Evolutionary conservation across 2,797 vertebrate genomes (phyloP).

Genomic region (Manis pentadactyla): DNA sequence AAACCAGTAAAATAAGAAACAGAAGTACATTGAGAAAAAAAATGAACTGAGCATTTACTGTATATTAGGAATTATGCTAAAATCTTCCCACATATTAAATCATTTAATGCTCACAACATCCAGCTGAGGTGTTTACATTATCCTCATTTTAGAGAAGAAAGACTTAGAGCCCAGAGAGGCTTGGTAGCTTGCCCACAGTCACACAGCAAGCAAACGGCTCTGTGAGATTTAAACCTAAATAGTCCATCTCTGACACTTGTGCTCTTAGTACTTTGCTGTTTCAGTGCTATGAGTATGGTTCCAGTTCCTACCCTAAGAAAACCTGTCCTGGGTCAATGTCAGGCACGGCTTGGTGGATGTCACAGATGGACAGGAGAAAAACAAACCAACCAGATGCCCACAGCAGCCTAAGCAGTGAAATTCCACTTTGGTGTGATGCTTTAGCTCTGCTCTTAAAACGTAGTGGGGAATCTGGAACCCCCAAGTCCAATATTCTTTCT

Average conservation of each 20-base stretch:
- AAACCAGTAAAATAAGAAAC: neutral
- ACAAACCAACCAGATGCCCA: neutral
- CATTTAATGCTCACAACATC: neutral
- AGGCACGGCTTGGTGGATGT: neutral
- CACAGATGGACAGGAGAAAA: neutral
- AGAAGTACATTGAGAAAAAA: neutral
- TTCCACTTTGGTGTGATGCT: neutral
- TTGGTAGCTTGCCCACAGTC: neutral
- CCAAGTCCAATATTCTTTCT: neutral
- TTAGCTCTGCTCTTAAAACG: neutral
- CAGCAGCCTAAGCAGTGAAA: neutral
- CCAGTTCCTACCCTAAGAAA: neutral
- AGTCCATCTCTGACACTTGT: neutral
- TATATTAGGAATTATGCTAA: neutral
- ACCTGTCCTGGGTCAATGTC: neutral
- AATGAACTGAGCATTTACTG: neutral
- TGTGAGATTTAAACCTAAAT: neutral
- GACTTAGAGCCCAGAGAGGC: neutral
- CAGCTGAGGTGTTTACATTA: neutral
- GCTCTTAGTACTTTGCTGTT: neutral
- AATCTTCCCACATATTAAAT: neutral
- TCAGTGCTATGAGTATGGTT: neutral
- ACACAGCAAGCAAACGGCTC: neutral
- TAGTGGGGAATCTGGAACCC: neutral
- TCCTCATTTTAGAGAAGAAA: constrained; percentile 8